Evolutionary conservation across 2,797 vertebrate species (phyloP).

Genomic region (Hafferia zeledoni): DNA sequence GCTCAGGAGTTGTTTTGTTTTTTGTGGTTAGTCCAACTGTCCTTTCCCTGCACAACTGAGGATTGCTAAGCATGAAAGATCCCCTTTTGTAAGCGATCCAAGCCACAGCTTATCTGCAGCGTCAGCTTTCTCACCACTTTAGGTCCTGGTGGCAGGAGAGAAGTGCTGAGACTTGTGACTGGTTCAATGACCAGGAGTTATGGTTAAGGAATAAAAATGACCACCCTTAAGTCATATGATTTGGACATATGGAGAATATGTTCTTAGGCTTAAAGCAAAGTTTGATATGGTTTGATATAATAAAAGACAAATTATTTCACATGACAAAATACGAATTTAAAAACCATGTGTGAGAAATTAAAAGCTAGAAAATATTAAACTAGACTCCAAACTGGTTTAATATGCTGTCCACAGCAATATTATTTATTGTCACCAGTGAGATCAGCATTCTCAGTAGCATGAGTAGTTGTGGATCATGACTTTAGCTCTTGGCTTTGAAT

Average conservation of each 20-base stretch:
- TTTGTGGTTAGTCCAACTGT: not conserved
- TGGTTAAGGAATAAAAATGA: not conserved
- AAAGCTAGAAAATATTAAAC: not conserved
- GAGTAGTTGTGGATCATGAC: not conserved
- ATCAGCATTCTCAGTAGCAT: not conserved
- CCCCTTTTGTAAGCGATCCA: not conserved
- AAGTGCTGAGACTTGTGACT: not conserved
- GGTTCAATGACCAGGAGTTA: not conserved
- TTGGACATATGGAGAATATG: not conserved
- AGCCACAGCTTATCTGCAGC: not conserved
- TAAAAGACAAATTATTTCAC: not conserved
- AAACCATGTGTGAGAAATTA: not conserved
- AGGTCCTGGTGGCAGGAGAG: not conserved
- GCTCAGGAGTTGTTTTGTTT: not conserved
- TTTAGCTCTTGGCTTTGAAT: not conserved
- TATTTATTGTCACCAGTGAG: not conserved
- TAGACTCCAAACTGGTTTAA: not conserved
- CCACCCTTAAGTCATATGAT: not conserved
- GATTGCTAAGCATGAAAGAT: conserved; percentile 23
- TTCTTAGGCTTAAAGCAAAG: not conserved
- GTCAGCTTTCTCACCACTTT: not conserved
- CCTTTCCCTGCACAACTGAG: not conserved
- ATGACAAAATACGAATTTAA: not conserved
- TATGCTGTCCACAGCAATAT: not conserved
- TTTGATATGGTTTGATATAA: not conserved